Base-by-base conservation (phyloP, 1,140 invertebrate genomes). In the Saxidomus purpurata region DNA sequence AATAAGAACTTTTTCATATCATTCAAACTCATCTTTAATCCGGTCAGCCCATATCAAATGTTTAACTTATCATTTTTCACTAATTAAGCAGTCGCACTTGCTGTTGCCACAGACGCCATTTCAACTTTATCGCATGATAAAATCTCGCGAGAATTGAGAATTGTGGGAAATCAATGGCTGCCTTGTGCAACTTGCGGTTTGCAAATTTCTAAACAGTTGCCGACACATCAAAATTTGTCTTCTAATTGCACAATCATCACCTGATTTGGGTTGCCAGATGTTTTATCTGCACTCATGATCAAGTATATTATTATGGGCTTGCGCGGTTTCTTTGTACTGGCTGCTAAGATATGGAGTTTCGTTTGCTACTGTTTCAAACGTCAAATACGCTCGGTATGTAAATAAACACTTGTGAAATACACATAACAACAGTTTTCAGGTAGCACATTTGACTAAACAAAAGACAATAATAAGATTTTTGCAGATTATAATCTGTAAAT, bases 331-430 rank as follows among this genome's bases (percentile, higher is more conserved):
- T 97, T 99, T 96, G 97, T 99, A 96, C 97, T 99, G 95, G 98
- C 98, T 95, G 98, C 98, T 95, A 98, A 98, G 97, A 98, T 99
- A 96, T 99, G 99, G 98, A 99, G 98, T 97, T 99, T 98, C 97
- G 97, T 99, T 96, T 99, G 98, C 97, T 99, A 98, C 97, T 98
- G 99, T 96, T 97, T 99, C 95, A 98, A 98, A 97, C 98, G 98
- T 96, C 98, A 99, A 97, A 97, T 98, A 96, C 97, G 98, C 97
- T 97, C 98, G 96, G 98, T 99, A n/a, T 74, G 86, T 88, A 88
- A 88, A 88, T 81, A 88, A 88, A 88, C 77, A 59, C 49, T 34
- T 59, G 76, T 52, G 17, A 31, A 36, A 0, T 63, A 28, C 4
- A 28, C 25, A 63, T 25, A n/a, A 63, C 59, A 63, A 63, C 59